Evolutionary conservation across 2,797 vertebrate species (phyloP).

Genomic region (Telmatherina bonti): DNA sequence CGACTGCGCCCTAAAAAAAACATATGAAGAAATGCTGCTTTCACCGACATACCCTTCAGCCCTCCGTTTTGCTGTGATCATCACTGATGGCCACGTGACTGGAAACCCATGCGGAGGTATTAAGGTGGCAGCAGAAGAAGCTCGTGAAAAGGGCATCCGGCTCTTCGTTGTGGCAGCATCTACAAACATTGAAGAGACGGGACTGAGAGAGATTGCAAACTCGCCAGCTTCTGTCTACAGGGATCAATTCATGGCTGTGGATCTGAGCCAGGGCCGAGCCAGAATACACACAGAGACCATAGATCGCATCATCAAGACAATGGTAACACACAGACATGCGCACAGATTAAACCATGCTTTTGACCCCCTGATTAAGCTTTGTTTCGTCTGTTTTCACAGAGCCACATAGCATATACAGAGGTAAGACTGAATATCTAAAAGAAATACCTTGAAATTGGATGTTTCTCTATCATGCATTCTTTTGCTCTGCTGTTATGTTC

Average conservation of each 20-base stretch:
- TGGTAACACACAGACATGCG: conserved; percentile 81
- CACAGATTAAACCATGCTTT: not conserved
- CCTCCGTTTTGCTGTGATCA: conserved; percentile 89
- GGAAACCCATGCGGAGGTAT: conserved; percentile 90
- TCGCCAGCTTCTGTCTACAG: conserved; percentile 87
- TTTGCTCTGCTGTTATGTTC: not conserved
- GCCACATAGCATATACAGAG: conserved; percentile 89
- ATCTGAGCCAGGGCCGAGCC: conserved; percentile 62
- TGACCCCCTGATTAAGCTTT: conserved; percentile 25
- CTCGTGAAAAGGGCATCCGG: conserved; percentile 86
- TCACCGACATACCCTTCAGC: conserved; percentile 5
- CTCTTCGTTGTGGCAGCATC: conserved; percentile 91
- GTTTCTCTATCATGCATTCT: not conserved
- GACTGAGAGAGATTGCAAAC: conserved; percentile 90
- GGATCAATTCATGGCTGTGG: conserved; percentile 85
- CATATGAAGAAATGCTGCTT: conserved; percentile 83
- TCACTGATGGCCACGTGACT: conserved; percentile 96
- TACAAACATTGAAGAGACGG: conserved; percentile 84
- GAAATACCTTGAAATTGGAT: not conserved
- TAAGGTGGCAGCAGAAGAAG: conserved; percentile 88
- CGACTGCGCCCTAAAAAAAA: conserved; percentile 91
- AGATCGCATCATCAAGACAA: conserved; percentile 90
- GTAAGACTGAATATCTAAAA: conserved; percentile 75
- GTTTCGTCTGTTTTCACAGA: conserved; percentile 79
- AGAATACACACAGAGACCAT: conserved; percentile 78